Evolutionary conservation across 2,888 invertebrate genomes (phyloP).

Genomic region (Microplitis deprimator): DNA sequence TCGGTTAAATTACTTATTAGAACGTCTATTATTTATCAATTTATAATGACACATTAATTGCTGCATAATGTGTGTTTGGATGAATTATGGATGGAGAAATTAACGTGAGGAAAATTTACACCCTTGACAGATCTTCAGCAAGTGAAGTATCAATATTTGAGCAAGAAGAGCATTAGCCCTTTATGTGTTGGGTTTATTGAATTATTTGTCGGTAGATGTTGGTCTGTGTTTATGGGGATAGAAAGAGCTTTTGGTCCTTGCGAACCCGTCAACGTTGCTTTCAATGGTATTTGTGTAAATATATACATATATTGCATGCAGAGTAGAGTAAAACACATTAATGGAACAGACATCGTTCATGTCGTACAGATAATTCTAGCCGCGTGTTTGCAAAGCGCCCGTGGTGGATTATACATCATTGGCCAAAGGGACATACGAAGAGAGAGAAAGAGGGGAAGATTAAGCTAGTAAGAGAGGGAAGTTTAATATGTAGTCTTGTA

Average conservation of each 20-base stretch:
- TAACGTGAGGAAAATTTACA: too few species aligned
- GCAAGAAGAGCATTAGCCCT: conserved; percentile 40
- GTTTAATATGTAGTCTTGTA: neutral
- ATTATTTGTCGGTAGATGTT: conserved; percentile 36
- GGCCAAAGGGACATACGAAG: neutral
- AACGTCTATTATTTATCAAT: too few species aligned
- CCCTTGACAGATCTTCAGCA: neutral
- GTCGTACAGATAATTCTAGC: neutral
- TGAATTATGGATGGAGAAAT: too few species aligned
- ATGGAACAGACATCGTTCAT: neutral
- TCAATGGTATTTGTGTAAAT: neutral
- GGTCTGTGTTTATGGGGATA: neutral
- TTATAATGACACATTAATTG: too few species aligned
- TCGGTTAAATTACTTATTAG: too few species aligned
- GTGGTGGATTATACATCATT: neutral
- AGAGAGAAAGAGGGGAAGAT: neutral
- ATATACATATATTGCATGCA: neutral
- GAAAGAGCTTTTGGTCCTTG: neutral
- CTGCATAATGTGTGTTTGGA: too few species aligned
- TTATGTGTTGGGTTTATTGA: conserved; percentile 44
- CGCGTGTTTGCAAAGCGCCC: conserved; percentile 1
- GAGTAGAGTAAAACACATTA: neutral
- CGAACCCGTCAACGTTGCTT: neutral
- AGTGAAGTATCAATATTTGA: conserved; percentile 8
- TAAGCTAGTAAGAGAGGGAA: neutral